Evolutionary conservation across 1,140 invertebrate species (phyloP).

Genomic region (Philotrypesis tridentata): DNA sequence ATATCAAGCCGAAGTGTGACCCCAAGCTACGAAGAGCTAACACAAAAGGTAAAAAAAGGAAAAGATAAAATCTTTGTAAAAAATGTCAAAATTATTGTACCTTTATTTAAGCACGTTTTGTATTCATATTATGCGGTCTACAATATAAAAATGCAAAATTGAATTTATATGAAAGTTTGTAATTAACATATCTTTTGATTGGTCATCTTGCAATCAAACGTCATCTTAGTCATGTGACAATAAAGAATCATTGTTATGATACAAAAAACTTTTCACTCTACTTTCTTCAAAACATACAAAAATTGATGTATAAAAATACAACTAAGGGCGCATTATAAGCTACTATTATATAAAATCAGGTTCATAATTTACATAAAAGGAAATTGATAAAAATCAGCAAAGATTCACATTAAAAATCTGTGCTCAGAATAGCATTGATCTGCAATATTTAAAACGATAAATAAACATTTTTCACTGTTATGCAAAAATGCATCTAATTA

Average conservation of each 20-base stretch:
- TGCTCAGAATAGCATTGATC: neutral
- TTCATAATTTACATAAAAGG: neutral
- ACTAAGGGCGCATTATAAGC: slow-evolving; percentile 4
- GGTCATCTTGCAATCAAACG: slow-evolving; percentile 51
- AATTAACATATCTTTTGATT: slow-evolving; percentile 54
- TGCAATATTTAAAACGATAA: slow-evolving; percentile 16
- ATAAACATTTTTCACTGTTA: slow-evolving; percentile 17
- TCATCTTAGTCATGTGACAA: slow-evolving; percentile 64
- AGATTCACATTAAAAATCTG: neutral
- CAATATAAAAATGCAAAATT: slow-evolving; percentile 44
- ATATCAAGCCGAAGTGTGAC: slow-evolving; percentile 31
- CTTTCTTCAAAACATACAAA: slow-evolving; percentile 40
- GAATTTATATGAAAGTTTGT: slow-evolving; percentile 62
- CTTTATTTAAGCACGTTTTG: slow-evolving; percentile 44
- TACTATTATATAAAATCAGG: neutral
- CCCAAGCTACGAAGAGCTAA: slow-evolving; percentile 2
- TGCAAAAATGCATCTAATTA: slow-evolving; percentile 25
- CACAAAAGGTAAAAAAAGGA: slow-evolving; percentile 2
- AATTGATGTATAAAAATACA: slow-evolving; percentile 39
- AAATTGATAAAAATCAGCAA: neutral
- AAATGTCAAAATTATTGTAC: slow-evolving; percentile 34
- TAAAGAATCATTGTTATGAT: slow-evolving; percentile 58
- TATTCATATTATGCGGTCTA: slow-evolving; percentile 43
- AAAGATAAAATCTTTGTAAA: slow-evolving; percentile 40
- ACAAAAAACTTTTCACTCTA: slow-evolving; percentile 25